Base-by-base conservation (phyloP, 1,140 invertebrate species). In the Saccostrea echinata region DNA sequence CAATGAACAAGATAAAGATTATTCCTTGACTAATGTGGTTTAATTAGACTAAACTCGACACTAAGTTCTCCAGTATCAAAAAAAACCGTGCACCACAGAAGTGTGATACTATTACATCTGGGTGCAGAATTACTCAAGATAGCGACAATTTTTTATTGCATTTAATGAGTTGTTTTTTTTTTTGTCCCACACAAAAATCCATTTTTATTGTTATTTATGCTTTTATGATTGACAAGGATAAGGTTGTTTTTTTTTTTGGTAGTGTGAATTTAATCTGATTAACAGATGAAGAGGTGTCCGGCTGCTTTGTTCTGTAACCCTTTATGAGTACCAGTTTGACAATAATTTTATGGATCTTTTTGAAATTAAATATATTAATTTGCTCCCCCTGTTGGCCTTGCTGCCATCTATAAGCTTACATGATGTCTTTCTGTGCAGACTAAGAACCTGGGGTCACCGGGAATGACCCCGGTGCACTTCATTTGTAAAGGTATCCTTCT, bases 91-190 rank as follows among this genome's bases (percentile, higher is more conserved):
- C 68, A 76, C 68, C 27, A 27, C 27, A 30, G 68, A 76, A 76
- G 68, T 76, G 27, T 76, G 68, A 13, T 76, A 76, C 6, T 30
- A 16, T 76, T 76, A 76, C 68, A 27, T 27, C 3, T 11, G 18
- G 68, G 68, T 33, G 68, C 68, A 76, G 68, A 76, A 76, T 76
- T 76, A 76, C 68, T 27, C 13, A 8, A 76, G 68, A 76, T 76
- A 76, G 68, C 16, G 27, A 76, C 13, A 30, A 76, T 12, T 30
- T 30, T 76, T 33, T 76, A 76, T 76, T 76, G 30, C 27, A 76
- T 64, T 64, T 64, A 64, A 64, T 64, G 24, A 61, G 57, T n/a
- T 9, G 57, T 24, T 21, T 64, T 21, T 61, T 64, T 64, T 64
- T 64, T 21, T 64, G 21, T 24, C 43, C 43, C 43, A 21, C 57